phyloP scores from a whole-genome alignment of 2,797 vertebrate genomes.

The Acrossocheilus wenchowensis region DNA sequence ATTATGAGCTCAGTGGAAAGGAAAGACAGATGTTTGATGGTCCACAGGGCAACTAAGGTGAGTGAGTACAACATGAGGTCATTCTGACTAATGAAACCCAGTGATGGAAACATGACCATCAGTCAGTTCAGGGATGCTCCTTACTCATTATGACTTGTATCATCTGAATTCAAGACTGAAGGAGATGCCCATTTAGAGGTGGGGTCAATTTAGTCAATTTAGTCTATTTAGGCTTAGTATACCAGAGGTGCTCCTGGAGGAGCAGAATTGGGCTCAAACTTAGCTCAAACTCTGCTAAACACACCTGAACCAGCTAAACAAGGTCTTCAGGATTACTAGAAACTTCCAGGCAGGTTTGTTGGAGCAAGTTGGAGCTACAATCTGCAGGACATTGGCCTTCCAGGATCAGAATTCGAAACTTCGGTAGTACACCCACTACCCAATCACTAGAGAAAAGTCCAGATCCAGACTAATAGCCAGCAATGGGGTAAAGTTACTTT shows the following conservation, averaged over 20 bases:
- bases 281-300: background rate
- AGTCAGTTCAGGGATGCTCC: background rate
- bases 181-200: background rate
- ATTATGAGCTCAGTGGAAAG: constrained; percentile 31
- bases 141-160: background rate
- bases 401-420: background rate
- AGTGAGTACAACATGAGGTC: background rate
- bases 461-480: background rate
- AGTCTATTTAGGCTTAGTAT: background rate
- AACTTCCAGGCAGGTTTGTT: background rate
- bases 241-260: background rate
- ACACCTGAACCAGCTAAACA: background rate
- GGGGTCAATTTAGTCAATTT: background rate
- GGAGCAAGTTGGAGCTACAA: background rate
- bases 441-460: background rate
- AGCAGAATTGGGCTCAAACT: no score
- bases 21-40: constrained; percentile 46
- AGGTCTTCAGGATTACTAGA: background rate
- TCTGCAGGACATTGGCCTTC: no score
- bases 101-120: background rate
- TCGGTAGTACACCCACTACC: background rate
- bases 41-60: constrained; percentile 28
- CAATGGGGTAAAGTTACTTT: background rate
- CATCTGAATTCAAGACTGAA: background rate
- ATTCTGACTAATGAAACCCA: background rate